These are phyloP conservation scores for Clarias pachynema DNA, from an alignment of 2,797 vertebrate species.

Conservation along the genomic window DNA sequence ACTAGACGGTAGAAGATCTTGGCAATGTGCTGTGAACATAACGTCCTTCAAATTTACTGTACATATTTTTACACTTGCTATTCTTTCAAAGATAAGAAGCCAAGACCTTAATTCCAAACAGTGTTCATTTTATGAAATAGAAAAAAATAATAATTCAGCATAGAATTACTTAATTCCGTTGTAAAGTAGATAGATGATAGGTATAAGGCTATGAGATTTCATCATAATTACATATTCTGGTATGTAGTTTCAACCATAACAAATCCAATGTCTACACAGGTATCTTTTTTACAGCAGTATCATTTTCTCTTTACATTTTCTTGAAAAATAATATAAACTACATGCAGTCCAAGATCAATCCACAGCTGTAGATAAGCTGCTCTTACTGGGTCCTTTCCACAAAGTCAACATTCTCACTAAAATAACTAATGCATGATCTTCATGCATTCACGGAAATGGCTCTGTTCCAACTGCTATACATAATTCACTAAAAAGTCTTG, in stretches of 20 bases:
- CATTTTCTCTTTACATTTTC: not conserved
- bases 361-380: not conserved
- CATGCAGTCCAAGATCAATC: not conserved
- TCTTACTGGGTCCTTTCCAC: slow-evolving; percentile 21
- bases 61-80: not conserved
- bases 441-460: slow-evolving; percentile 42
- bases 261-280: not conserved
- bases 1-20: not conserved
- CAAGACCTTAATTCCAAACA: not conserved
- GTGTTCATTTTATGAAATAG: not conserved
- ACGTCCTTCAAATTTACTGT: too few species aligned
- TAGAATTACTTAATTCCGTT: not conserved
- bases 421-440: slow-evolving; percentile 56
- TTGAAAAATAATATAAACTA: not conserved
- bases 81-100: not conserved
- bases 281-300: not conserved
- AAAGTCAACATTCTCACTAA: slow-evolving; percentile 33
- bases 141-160: not conserved
- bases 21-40: not conserved
- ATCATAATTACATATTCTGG: not conserved
- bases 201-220: too few species aligned
- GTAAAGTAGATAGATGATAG: not conserved
- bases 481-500: slow-evolving; percentile 55
- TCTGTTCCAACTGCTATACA: slow-evolving; percentile 47
- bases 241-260: not conserved